A percentile compares a stretch with the other conserved stretches of the same genome.
Evolutionary conservation across 2,888 invertebrate species (phyloP).

Genomic region (Acronicta psi): DNA sequence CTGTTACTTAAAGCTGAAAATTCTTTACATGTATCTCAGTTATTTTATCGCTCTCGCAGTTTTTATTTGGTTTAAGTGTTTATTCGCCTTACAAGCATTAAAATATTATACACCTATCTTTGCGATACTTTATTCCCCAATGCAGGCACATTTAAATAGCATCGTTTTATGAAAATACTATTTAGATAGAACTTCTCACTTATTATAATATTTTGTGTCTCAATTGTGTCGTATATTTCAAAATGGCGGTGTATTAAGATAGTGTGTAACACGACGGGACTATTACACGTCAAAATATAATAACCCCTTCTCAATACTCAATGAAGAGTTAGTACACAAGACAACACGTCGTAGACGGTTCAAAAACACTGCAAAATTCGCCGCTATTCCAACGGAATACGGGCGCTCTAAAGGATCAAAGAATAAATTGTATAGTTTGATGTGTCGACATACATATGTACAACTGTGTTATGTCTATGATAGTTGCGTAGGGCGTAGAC

Average conservation of each 20-base stretch:
- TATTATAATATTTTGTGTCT: conserved; percentile 32
- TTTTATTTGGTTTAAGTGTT: no score
- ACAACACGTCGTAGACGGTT: no score
- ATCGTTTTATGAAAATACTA: conserved; percentile 23
- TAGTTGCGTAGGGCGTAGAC: conserved; percentile 5
- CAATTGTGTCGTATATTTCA: conserved; percentile 35
- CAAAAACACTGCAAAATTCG: no score
- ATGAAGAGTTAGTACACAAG: conserved; percentile 29
- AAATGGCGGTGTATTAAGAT: conserved; percentile 43
- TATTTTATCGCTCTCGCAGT: no score
- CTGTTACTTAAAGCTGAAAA: no score
- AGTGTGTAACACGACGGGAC: conserved; percentile 20
- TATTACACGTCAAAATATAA: conserved; percentile 30
- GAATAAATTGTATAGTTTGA: no score
- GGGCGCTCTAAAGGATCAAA: no score
- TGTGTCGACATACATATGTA: no score
- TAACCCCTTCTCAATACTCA: conserved; percentile 34
- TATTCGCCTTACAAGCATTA: no score
- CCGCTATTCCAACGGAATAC: no score
- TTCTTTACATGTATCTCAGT: no score
- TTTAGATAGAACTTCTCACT: conserved; percentile 8
- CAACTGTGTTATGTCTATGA: conserved; percentile 1
- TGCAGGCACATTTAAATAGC: neutral
- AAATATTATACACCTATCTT: neutral
- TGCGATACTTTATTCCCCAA: neutral